Evolutionary conservation across 2,113 vertebrate species (phyloP), one percentile per base, ranked within the genome.

Genomic region (Amphilophus citrinellus): DNA sequence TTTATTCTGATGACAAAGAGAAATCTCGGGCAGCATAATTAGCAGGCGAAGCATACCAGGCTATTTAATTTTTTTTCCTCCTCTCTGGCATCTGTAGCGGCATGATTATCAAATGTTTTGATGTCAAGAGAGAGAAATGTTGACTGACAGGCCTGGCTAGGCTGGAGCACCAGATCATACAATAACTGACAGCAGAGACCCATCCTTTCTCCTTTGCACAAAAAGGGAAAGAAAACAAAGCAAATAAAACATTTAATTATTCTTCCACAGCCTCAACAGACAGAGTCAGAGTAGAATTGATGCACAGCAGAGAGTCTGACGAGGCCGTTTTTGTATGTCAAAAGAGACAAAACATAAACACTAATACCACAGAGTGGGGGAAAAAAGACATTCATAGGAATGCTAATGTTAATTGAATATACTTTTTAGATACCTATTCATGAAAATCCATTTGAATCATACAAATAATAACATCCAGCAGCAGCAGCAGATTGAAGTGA

Each of bases 71-170:
- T 30, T 18, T 22, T 8, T 7, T 56, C 22, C 17, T 14, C 35
- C 39, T 60, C 53, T 76, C 47, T 83, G 63, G 92, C 90, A 87
- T 93, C 90, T 94, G 85, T 88, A 84, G 89, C 61, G 17, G 58
- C 57, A 76, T 79, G 90, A 95, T 96, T 95, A 93, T 95, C 87
- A 61, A 87, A 87, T 87, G 79, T 93, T 94, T 95, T 94, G 87
- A 93, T 93, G 90, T 91, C 35, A 84, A 89, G 87, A 62, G 61
- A 91, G 87, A 87, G 87, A 83, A 86, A 86, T 66, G 89, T 87
- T 94, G 95, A 95, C 63, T 95, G 95, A 95, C 95, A 91, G 92
- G 77, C 82, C 62, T 13, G 76, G 90, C 66, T 84, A 18, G 84
- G 80, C 78, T 56, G 75, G 84, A 87, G 86, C 63, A 82, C 42